Percentiles rank a stretch among this genome's conserved stretches.
Evolutionary conservation across 2,797 vertebrate genomes (phyloP).

Genomic region (Chelidonichthys spinosus): DNA sequence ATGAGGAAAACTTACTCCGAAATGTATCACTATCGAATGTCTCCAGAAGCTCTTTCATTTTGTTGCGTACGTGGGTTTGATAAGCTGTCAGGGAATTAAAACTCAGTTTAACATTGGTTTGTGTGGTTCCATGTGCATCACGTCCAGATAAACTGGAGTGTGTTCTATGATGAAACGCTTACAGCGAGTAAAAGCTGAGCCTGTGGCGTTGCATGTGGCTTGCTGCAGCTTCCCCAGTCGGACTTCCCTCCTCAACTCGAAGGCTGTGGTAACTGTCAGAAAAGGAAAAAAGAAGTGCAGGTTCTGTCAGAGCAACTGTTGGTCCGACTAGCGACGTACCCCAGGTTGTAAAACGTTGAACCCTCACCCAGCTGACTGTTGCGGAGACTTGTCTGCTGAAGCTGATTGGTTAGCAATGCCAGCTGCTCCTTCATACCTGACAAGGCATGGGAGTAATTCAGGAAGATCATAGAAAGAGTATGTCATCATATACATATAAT

Average conservation of each 20-base stretch:
- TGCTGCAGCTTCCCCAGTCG: conserved; percentile 39
- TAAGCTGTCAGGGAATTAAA: conserved; percentile 45
- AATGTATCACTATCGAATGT: conserved; percentile 33
- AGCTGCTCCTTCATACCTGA: conserved; percentile 40
- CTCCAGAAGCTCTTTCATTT: conserved; percentile 43
- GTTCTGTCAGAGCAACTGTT: not conserved
- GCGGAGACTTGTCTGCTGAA: not conserved
- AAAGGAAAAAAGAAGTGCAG: not conserved
- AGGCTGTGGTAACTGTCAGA: conserved; percentile 42
- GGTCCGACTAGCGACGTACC: too few relatives aligned
- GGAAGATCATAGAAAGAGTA: not conserved
- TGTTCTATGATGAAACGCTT: conserved; percentile 3
- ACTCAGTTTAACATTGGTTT: not conserved
- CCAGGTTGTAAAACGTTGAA: not conserved
- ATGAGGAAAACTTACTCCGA: conserved; percentile 40
- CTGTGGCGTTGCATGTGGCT: conserved; percentile 17
- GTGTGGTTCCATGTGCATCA: not conserved
- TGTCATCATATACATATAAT: not conserved
- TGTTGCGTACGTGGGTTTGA: conserved; percentile 38
- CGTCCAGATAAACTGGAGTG: not conserved
- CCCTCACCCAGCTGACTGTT: conserved; percentile 42
- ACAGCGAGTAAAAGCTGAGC: conserved; percentile 32
- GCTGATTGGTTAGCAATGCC: not conserved
- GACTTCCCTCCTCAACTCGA: conserved; percentile 26
- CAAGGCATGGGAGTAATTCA: not conserved